phyloP scores from a whole-genome alignment of 2,888 invertebrate species.

The Heteromyza rotundicornis region DNA sequence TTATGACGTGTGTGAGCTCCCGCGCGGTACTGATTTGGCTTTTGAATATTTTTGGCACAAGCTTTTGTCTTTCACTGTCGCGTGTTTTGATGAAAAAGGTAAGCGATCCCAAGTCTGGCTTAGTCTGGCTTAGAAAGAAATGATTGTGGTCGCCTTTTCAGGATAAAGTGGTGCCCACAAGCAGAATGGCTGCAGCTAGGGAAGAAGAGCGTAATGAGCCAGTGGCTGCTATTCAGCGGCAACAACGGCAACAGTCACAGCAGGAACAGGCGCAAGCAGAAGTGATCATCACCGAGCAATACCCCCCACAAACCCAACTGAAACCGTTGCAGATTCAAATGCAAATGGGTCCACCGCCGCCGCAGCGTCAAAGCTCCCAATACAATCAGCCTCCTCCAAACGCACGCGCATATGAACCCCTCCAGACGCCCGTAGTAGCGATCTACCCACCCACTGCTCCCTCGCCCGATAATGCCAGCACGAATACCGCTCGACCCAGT shows the following conservation, averaged over 20 bases:
- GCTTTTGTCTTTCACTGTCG: conserved; percentile 53
- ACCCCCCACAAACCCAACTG: conserved; percentile 39
- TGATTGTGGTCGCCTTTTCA: background rate
- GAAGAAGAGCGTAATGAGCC: conserved; percentile 7
- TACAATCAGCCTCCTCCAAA: too few relatives aligned
- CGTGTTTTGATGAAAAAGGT: conserved; percentile 44
- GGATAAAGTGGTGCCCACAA: background rate
- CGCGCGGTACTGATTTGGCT: conserved; percentile 64
- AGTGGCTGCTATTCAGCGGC: conserved; percentile 25
- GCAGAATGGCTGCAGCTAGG: background rate
- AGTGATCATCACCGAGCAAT: conserved; percentile 16
- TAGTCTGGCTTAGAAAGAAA: background rate
- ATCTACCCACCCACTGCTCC: conserved; percentile 33
- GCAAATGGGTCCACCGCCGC: conserved; percentile 28
- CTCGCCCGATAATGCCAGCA: conserved; percentile 23
- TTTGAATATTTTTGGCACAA: conserved; percentile 62
- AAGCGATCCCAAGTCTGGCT: conserved; percentile 25
- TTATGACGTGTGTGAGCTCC: conserved; percentile 64
- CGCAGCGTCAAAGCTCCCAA: conserved; percentile 39
- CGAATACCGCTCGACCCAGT: conserved; percentile 11
- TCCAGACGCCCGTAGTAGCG: conserved; percentile 43
- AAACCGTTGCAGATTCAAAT: conserved; percentile 41
- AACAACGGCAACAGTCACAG: conserved; percentile 16
- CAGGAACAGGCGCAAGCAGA: conserved; percentile 11
- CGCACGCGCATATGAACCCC: conserved; percentile 35